Evolutionary conservation across 2,797 vertebrate genomes (phyloP), one percentile per base, ranked within the genome.

Genomic region (Phyllotis vaccarum): DNA sequence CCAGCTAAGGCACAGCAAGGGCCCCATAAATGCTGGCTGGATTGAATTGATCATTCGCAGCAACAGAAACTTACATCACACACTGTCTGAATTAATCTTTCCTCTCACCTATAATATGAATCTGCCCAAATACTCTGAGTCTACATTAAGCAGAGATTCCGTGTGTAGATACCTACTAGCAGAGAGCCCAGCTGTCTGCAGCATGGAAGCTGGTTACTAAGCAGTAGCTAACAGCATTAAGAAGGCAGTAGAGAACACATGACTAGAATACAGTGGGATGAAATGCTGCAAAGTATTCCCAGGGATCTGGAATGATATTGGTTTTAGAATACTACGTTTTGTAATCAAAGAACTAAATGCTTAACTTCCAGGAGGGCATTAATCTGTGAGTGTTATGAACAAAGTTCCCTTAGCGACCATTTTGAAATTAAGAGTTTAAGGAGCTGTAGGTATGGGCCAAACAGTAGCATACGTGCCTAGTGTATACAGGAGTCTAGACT

Each of bases 401-500:
- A 85, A 86, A 85, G 16, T 60, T 93, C 81, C 89, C 54, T 72
- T 27, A 9, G 62, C 46, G 46, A 49, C 80, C 46, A 11, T 94
- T 78, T 94, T 93, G 14, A 86, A 96, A 95, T 91, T 60, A 80
- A 89, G 60, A 94, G 49, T 90, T 88, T 83, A 37, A 66, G 79
- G 60, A 79, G 14, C 14, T 37, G 43, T 19, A 17, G 8, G 43
- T 49, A 2, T 37, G 19, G 54, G n/a, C 34, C 43, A 49, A 66
- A 17, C 40, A n/a, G 60, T 66, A 66, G 14, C 31, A 7, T 8
- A 37, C 46, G 40, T 37, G 46, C 14, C 60, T 66, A 19, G 9
- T 1, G 12, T 40, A 21, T 2, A 21, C 16, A 66, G 62, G 29
- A 52, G 34, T 12, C 60, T 37, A 12, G 27, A 62, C 37, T n/a